Percentiles rank a stretch among this genome's conserved stretches.
These are phyloP conservation scores for Hyphantria cunea DNA, from an alignment of 1,140 invertebrate species.

Conservation along the genomic window DNA sequence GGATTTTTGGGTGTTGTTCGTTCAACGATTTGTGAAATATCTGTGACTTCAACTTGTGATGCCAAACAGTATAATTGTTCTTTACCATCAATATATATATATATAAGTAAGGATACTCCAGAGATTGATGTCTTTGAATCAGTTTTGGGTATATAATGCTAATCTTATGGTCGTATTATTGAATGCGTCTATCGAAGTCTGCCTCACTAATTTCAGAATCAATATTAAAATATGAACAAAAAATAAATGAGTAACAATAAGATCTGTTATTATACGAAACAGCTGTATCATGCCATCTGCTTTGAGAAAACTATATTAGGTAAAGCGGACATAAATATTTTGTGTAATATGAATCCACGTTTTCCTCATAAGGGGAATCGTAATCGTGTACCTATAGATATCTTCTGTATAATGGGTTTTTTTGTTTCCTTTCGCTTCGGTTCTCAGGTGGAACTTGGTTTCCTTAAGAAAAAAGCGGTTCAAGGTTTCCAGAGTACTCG, in stretches of 20 bases:
- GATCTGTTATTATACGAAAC: conserved; percentile 1
- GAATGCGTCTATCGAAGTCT: too few relatives aligned
- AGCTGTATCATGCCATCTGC: conserved; percentile 8
- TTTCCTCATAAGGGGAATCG: conserved; percentile 28
- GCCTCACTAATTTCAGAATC: too few relatives aligned
- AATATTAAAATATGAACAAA: neutral
- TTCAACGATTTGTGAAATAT: too few relatives aligned
- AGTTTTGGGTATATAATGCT: too few relatives aligned
- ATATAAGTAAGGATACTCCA: too few relatives aligned
- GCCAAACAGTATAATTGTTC: too few relatives aligned
- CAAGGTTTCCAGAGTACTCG: conserved; percentile 35
- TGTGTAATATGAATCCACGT: conserved; percentile 27
- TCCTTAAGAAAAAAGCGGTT: conserved; percentile 34
- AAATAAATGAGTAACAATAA: neutral
- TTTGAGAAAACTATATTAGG: conserved; percentile 17
- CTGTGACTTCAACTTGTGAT: too few relatives aligned
- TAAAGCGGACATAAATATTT: conserved; percentile 22
- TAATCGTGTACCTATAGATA: conserved; percentile 24
- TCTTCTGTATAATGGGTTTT: conserved; percentile 37
- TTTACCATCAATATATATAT: too few relatives aligned
- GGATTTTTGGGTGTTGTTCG: too few relatives aligned
- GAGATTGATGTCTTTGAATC: too few relatives aligned
- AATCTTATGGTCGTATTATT: too few relatives aligned
- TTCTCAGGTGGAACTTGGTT: conserved; percentile 41
- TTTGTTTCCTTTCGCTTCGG: conserved; percentile 40